Evolutionary conservation across 92 coral and sea anemone genomes (phyloP), one percentile per base, ranked within the genome.

Genomic region (Parazoanthus darwini): DNA sequence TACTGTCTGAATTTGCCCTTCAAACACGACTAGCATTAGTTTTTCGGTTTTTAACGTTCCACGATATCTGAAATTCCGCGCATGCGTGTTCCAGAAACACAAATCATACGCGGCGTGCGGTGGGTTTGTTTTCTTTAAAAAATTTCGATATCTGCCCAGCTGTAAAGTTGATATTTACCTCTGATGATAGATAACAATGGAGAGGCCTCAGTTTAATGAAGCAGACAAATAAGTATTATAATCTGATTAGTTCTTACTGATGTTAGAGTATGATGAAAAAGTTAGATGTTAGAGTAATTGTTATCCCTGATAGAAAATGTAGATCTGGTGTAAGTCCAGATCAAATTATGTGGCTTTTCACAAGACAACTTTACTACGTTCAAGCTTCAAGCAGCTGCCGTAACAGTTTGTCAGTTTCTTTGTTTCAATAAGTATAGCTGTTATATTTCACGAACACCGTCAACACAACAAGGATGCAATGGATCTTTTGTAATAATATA

Each of bases 191-290:
- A 9, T 38, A 77, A 39, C 18, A 74, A 74, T 29, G 0, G 6
- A 29, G 80, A 23, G 70, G 70, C 70, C 70, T 63, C 70, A 63
- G 56, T n/a, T 77, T 77, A 77, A 77, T 77, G 5, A 77, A 44
- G 80, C 48, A 73, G 80, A 77, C 46, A 77, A 77, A 38, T 39
- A 46, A 48, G 51, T 43, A 36, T 73, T 73, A 73, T 73, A 73
- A 77, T 77, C 4, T 43, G 54, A 38, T 77, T 77, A 39, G 46
- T 7, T 37, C 36, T 43, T 77, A 22, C 43, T 38, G 51, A 8
- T 76, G 7, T 76, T 38, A 22, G 6, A 15, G 80, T 36, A 36
- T n/a, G n/a, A n/a, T n/a, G n/a, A n/a, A n/a, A n/a, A n/a, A n/a
- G n/a, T n/a, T n/a, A n/a, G 51, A 8, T 76, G 7, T 76, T 38